phyloP scores from a whole-genome alignment of 2,113 vertebrate species.

The Conger conger region DNA sequence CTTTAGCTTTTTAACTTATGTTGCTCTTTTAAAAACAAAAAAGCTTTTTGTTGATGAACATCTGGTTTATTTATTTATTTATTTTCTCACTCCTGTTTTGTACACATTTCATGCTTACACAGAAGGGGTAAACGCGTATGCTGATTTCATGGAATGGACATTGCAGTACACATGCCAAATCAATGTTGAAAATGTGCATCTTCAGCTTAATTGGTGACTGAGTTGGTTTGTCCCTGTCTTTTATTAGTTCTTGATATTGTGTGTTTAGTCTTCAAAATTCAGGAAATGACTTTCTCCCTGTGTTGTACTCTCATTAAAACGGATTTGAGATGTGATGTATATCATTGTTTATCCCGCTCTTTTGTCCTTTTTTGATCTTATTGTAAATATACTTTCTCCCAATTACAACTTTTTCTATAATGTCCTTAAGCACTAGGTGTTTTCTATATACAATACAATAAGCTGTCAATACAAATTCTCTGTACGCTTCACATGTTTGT shows the following conservation, averaged over 20 bases:
- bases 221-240: conserved; percentile 21
- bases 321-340: conserved; percentile 27
- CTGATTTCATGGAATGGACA: conserved; percentile 1
- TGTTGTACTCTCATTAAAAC: conserved; percentile 32
- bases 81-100: no score
- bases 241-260: conserved; percentile 31
- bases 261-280: conserved; percentile 26
- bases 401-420: not conserved
- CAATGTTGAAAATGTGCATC: conserved; percentile 19
- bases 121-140: not conserved
- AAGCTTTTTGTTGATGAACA: not conserved
- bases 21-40: not conserved
- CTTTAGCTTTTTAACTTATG: not conserved
- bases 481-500: not conserved
- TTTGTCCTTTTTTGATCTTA: not conserved
- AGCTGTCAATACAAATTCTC: not conserved
- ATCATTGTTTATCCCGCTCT: not conserved
- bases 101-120: conserved; percentile 4
- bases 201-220: conserved; percentile 19
- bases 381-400: not conserved
- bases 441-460: not conserved
- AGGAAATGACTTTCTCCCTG: conserved; percentile 14
- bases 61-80: no score
- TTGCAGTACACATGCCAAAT: conserved; percentile 7
- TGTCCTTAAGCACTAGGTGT: not conserved